Base-by-base conservation (phyloP, 2,888 invertebrate genomes). In the Cerastis leucographa region DNA sequence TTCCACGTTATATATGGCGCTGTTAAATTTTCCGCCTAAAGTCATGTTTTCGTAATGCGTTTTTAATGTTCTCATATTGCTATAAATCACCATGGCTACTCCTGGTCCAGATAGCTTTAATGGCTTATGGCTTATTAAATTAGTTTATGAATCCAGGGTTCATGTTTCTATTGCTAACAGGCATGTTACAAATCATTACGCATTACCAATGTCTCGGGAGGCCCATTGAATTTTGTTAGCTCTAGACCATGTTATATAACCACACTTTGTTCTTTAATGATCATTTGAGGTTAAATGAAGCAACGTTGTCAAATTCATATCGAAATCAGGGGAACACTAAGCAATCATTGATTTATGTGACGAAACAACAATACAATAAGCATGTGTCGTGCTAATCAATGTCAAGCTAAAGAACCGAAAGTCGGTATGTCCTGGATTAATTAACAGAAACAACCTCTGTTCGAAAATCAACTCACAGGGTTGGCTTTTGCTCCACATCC, bases 41-140 rank as follows among this genome's bases (percentile, higher is more conserved):
- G 94, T 96, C 96, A 95, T 96, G 96, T 96, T 96, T 96, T 95
- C 94, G 94, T 96, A 96, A 96, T 96, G 96, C 95, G 96, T 96
- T 96, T 96, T 96, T 96, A 96, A 96, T 96, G 96, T 96, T 96
- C 96, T 95, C 95, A 95, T 96, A 95, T 96, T 96, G 94, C 95
- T 94, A 96, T 96, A 96, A 96, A 96, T 96, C 96, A 96, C 92
- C 91, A 94, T 94, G 93, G 94, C 92, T 93, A 94, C 94, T 94
- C 94, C 94, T 95, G 96, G 94, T 94, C 95, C 96, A 95, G 96
- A 96, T 95, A 95, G 96, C 95, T 95, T 94, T 96, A 96, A 96
- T 95, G 96, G 95, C 90, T 96, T 96, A 96, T 95, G 96, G 95
- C 91, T 96, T 96, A 96, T 95, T 96, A 95, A 96, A 96, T 96